Base-by-base conservation (phyloP, 2,888 invertebrate species). In the Euzophera pinguis region DNA sequence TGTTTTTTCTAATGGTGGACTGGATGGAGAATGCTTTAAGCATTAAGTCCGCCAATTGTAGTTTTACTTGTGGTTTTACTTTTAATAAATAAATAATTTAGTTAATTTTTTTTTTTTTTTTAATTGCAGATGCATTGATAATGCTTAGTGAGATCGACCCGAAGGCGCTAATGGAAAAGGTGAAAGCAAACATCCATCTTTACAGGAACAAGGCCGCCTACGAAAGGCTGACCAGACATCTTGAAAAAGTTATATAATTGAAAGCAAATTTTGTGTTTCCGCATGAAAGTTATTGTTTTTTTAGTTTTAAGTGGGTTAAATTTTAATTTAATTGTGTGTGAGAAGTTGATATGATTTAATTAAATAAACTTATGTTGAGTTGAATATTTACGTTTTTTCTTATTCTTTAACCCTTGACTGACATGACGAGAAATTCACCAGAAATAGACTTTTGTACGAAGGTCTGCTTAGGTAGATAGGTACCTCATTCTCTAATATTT, bases 181-280 rank as follows among this genome's bases (percentile, higher is more conserved):
- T 94, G 16, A 85, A 91, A 54, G 84, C 89, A 0, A 93, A 92
- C 60, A 91, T 91, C 57, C 80, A 89, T 48, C 81, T 94, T 47
- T 91, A 93, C 59, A 85, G 93, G 57, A 94, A 94, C 67, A 92
- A 93, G 67, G 67, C 79, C 52, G 92, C 87, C 4, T 90, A 87
- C 53, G 89, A 90, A 54, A 73, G 75, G 38, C 62, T 90, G 10
- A 73, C 86, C 61, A 73, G 62, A 62, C 87, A 89, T 58, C 67
- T 86, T 56, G 83, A 87, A 58, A 83, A 82, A 52, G 58, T 73
- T 29, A 59, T 72, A 32, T 63, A 69, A 54, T 16, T 32, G 3
- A 9, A 32, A 1, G 2, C 3, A 7, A 7, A 9, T 32, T 1
- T 32, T 7, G 32, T 1, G 1, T 10, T 1, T 32, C 8, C 32